phyloP scores from a whole-genome alignment of 1,140 invertebrate species.

The Campoletis sonorensis region DNA sequence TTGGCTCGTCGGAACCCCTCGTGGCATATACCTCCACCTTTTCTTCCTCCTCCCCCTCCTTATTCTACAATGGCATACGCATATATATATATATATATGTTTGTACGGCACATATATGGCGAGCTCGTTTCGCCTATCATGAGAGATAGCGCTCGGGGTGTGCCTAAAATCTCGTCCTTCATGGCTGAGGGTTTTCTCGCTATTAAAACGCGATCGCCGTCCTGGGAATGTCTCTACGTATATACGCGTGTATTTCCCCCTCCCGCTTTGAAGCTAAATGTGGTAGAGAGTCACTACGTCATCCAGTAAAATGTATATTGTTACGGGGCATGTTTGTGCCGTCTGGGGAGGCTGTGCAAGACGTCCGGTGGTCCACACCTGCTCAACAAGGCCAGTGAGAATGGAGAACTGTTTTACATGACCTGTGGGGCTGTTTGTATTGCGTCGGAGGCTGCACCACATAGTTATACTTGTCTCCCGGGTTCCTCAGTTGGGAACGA shows the following conservation, averaged over 20 bases:
- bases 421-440: slow-evolving; percentile 1
- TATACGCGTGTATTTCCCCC: neutral
- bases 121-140: neutral
- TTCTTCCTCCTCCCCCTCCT: too few relatives aligned
- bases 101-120: too few relatives aligned
- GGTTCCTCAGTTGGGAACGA: neutral
- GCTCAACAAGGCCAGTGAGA: neutral
- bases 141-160: neutral
- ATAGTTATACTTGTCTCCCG: neutral
- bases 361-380: slow-evolving; percentile 35
- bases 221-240: neutral
- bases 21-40: neutral
- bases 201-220: slow-evolving; percentile 38
- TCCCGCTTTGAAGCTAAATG: neutral
- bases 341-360: neutral
- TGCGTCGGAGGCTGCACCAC: neutral
- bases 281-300: neutral
- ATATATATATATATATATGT: neutral
- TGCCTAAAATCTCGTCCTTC: slow-evolving; percentile 34
- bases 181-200: slow-evolving; percentile 37
- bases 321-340: slow-evolving; percentile 19
- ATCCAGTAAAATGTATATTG: slow-evolving; percentile 20
- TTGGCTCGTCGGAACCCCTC: neutral
- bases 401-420: slow-evolving; percentile 29
- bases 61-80: neutral